Evolutionary conservation across 2,888 invertebrate species (phyloP).

Genomic region (Zootermopsis nevadensis): DNA sequence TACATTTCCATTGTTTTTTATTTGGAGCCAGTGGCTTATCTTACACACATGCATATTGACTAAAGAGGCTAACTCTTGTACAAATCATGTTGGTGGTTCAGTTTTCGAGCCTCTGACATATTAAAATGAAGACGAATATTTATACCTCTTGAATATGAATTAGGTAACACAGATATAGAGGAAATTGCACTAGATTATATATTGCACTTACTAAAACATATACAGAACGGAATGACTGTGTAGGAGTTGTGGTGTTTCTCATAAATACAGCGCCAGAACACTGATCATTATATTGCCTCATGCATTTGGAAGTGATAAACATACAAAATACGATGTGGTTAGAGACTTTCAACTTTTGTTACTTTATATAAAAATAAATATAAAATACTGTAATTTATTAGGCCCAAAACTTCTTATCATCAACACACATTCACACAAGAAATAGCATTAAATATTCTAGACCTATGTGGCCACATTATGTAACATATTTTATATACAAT

Average conservation of each 20-base stretch:
- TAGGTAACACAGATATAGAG: background rate
- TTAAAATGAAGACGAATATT: background rate
- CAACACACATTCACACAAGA: too few species aligned
- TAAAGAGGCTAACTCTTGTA: too few species aligned
- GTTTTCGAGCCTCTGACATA: background rate
- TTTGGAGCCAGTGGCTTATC: too few species aligned
- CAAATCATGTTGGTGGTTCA: too few species aligned
- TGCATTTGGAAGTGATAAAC: background rate
- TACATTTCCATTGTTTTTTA: too few species aligned
- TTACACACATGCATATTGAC: too few species aligned
- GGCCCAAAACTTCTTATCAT: too few species aligned
- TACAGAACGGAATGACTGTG: conserved; percentile 14
- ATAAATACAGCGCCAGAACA: background rate
- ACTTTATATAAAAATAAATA: background rate
- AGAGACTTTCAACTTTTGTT: background rate
- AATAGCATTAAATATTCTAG: background rate
- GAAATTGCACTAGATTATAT: conserved; percentile 8
- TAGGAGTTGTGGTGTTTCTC: background rate
- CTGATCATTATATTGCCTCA: background rate
- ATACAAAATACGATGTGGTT: background rate
- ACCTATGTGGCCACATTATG: background rate
- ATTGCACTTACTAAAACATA: background rate
- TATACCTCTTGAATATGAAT: background rate
- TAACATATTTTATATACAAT: too few species aligned
- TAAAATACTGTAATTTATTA: background rate